Evolutionary conservation across 2,797 vertebrate genomes (phyloP).

Genomic region (Perodicticus potto): DNA sequence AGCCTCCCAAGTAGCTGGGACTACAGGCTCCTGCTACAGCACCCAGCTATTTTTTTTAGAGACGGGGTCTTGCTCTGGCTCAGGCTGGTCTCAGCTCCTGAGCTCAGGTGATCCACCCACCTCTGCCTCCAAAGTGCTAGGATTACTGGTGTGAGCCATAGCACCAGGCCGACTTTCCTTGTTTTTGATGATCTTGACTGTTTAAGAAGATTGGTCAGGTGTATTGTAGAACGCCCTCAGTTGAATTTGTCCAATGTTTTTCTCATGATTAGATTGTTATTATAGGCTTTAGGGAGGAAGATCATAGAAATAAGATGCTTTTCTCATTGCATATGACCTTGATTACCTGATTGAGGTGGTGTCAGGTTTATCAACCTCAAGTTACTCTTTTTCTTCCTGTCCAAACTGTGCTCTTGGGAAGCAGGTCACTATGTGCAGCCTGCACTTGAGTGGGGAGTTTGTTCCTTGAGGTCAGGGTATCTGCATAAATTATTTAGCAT

Average conservation of each 20-base stretch:
- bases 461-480: background rate
- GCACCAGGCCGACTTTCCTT: background rate
- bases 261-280: background rate
- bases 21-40: too few relatives aligned
- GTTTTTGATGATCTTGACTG: background rate
- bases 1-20: too few relatives aligned
- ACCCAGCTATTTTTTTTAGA: too few relatives aligned
- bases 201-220: background rate
- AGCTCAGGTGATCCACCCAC: too few relatives aligned
- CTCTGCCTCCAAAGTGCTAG: too few relatives aligned
- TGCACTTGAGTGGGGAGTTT: background rate
- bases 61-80: too few relatives aligned
- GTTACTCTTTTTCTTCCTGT: background rate
- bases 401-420: background rate
- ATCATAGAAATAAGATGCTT: background rate
- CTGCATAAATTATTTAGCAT: background rate
- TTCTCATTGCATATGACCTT: background rate
- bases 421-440: background rate
- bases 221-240: background rate
- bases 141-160: too few relatives aligned
- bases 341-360: background rate
- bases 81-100: too few relatives aligned
- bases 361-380: background rate
- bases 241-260: conserved; percentile 15
- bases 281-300: background rate